Evolutionary conservation across 2,888 invertebrate genomes (phyloP), one percentile per base, ranked within the genome.

Genomic region (Rotaria magnacalcarata): DNA sequence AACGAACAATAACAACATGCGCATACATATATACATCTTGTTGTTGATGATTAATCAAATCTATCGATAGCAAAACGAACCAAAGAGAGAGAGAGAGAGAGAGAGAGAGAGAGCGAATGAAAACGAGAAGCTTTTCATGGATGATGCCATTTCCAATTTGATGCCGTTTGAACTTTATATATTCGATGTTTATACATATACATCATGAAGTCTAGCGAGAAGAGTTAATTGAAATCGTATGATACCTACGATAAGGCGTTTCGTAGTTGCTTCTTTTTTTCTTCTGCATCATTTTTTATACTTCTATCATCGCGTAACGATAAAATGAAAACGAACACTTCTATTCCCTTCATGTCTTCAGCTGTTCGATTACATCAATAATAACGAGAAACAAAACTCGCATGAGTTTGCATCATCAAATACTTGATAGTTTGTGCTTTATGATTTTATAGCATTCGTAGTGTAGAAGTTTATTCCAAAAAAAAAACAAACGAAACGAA

Each of bases 131-230:
- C 67, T 80, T 47, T 80, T 80, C 80, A 80, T 47, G 80, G 80
- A 80, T 80, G 80, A 47, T 80, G 80, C 80, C 47, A 80, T 80
- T 80, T 80, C 41, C 80, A 80, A 80, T 80, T 80, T 80, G 43
- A 80, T 80, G 80, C 80, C 80, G 47, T 80, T 80, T 80, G n/a
- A 80, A 80, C 47, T 80, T 80, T 80, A 11, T 47, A 21, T 47
- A 16, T 67, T 67, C 5, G 67, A 41, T 16, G 34, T 3, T 16
- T 16, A 41, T 14, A 34, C 67, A 34, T 67, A 67, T 67, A 67
- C 19, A 67, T 67, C 67, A 67, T 19, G 27, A 67, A 67, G 34
- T 67, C 27, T 27, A 67, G 19, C 67, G 67, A 67, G 34, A 34
- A 67, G 19, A 67, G 34, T 14, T 80, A 80, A 80, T 80, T 80